A percentile compares a stretch with the other conserved stretches of the same genome.
phyloP scores from a whole-genome alignment of 1,140 invertebrate genomes.

The Drosophila azteca region DNA sequence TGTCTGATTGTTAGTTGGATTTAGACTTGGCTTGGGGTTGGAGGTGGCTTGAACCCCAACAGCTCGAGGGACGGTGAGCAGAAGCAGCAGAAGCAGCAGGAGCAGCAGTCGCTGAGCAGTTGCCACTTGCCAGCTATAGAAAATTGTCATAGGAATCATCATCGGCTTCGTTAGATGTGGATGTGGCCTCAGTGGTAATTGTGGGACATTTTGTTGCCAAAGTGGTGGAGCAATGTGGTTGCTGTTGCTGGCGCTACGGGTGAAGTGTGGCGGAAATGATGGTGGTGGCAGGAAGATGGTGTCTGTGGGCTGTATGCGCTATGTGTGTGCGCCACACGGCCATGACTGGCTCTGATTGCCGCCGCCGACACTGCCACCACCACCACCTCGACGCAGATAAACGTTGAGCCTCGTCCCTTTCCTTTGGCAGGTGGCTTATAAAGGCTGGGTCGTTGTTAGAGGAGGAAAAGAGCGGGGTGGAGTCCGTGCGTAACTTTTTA shows the following conservation, averaged over 20 bases:
- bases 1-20: constrained; percentile 80
- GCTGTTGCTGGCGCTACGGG: constrained; percentile 4
- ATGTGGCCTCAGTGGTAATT: constrained; percentile 83
- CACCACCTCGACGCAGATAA: constrained; percentile 55
- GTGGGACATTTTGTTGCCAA: constrained; percentile 83
- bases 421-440: constrained; percentile 57
- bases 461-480: not conserved
- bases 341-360: constrained; percentile 41
- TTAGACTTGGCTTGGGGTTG: constrained; percentile 25
- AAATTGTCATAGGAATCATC: constrained; percentile 83
- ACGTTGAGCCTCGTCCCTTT: constrained; percentile 56
- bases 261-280: constrained; percentile 62
- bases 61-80: constrained; percentile 2
- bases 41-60: constrained; percentile 23
- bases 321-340: constrained; percentile 4
- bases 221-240: constrained; percentile 57
- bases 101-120: constrained; percentile 34
- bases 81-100: not conserved
- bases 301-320: not conserved
- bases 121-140: constrained; percentile 81
- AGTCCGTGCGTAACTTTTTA: constrained; percentile 77
- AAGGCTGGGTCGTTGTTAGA: constrained; percentile 9
- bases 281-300: constrained; percentile 11
- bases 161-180: constrained; percentile 79
- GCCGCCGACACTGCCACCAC: constrained; percentile 9